Evolutionary conservation across 2,888 invertebrate genomes (phyloP).

Genomic region (Ferdinandea cuprea): DNA sequence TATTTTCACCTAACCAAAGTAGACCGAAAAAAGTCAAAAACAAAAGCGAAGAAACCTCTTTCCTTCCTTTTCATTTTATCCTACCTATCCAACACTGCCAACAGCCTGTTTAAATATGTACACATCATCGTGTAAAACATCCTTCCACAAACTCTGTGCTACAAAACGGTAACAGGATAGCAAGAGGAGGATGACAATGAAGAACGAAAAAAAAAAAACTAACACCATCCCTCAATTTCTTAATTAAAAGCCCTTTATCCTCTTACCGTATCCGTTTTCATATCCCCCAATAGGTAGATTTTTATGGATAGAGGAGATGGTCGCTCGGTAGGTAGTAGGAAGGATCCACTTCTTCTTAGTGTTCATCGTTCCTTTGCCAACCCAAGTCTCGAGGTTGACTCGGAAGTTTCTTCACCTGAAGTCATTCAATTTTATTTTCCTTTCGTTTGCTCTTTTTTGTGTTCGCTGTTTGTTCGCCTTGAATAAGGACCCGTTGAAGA

Average conservation of each 20-base stretch:
- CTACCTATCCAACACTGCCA: not conserved
- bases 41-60: conserved; percentile 1
- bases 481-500: not conserved
- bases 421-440: conserved; percentile 73
- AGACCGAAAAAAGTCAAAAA: conserved; percentile 54
- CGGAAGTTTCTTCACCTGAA: conserved; percentile 74
- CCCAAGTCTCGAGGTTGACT: conserved; percentile 69
- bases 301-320: conserved; percentile 44
- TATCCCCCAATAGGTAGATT: conserved; percentile 38
- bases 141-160: conserved; percentile 19
- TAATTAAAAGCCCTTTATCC: conserved; percentile 75
- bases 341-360: conserved; percentile 61
- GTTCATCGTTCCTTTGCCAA: conserved; percentile 4
- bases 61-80: no score
- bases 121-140: conserved; percentile 72
- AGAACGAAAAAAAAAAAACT: conserved; percentile 36
- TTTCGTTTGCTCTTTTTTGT: conserved; percentile 34
- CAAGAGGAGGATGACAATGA: conserved; percentile 44
- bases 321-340: conserved; percentile 36
- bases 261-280: conserved; percentile 74
- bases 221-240: conserved; percentile 72
- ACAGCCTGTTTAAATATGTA: conserved; percentile 69
- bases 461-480: conserved; percentile 45
- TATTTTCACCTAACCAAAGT: conserved; percentile 49
- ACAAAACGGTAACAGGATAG: conserved; percentile 51